These are phyloP conservation scores for Blastomussa wellsi DNA, from an alignment of 92 coral and sea anemone species.

Conservation along the genomic window DNA sequence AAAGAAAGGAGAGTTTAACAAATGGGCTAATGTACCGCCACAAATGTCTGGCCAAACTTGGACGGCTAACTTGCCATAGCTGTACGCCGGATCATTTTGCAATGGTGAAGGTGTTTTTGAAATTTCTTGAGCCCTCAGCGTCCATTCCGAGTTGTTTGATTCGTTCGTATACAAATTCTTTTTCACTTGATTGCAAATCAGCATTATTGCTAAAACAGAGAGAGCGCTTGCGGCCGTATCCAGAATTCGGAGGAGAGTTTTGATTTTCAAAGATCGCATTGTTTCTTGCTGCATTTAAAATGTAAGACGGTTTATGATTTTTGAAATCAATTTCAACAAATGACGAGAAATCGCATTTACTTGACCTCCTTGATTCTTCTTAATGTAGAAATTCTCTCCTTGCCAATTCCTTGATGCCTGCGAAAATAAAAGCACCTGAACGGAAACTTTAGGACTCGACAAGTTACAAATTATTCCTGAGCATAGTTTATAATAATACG, in stretches of 20 bases:
- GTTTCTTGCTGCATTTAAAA: background rate
- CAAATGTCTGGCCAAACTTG: constrained; percentile 70
- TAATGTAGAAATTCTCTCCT: background rate
- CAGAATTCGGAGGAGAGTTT: background rate
- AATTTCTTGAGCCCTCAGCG: background rate
- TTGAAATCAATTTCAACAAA: background rate
- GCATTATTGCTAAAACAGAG: constrained; percentile 23
- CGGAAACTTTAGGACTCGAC: background rate
- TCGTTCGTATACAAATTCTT: background rate
- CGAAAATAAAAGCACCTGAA: background rate
- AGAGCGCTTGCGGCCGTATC: background rate
- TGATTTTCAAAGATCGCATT: constrained; percentile 30
- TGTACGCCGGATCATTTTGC: background rate
- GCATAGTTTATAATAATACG: background rate
- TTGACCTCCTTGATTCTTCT: background rate
- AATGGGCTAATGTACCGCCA: constrained; percentile 34
- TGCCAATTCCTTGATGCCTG: background rate
- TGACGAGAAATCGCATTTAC: background rate
- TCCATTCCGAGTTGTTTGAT: background rate
- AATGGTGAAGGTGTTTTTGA: background rate
- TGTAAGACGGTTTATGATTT: background rate
- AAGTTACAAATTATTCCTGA: background rate
- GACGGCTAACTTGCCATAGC: constrained; percentile 40
- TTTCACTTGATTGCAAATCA: constrained; percentile 5
- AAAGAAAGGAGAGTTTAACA: constrained; percentile 61